Conservation (phyloP, 1,140 invertebrate genomes). For the Dinoponera quadriceps region DNA sequence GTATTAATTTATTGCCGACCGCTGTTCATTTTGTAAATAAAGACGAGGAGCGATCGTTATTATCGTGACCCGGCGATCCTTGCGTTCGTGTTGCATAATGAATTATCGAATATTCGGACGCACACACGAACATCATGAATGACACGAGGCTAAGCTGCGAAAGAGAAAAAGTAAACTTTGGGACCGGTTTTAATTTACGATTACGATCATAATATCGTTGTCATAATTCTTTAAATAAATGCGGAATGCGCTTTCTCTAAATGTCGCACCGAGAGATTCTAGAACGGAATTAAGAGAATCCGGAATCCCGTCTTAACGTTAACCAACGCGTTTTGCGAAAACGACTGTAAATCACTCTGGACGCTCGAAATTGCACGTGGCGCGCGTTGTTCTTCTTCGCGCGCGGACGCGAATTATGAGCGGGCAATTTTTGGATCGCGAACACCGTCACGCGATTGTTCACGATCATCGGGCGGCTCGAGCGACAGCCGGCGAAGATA, state of each 20-base stretch:
- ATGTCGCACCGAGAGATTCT: no score
- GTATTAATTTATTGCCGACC: constrained; percentile 24
- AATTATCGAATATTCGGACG: neutral
- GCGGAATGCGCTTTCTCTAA: no score
- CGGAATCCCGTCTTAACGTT: constrained; percentile 27
- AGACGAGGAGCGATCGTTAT: constrained; percentile 5
- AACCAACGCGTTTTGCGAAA: neutral
- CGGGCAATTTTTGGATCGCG: constrained; percentile 50
- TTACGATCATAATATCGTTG: no score
- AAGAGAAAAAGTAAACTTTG: no score
- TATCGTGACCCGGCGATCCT: constrained; percentile 31
- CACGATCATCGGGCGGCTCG: constrained; percentile 49
- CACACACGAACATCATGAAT: neutral
- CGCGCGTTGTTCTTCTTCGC: neutral
- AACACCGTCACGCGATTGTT: constrained; percentile 62
- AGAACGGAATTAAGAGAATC: neutral
- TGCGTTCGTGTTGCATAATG: constrained; percentile 10
- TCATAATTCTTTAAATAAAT: no score
- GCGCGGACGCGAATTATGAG: neutral
- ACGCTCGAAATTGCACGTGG: neutral
- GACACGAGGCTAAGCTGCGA: neutral
- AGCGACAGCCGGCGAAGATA: constrained; percentile 52
- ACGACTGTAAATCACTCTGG: constrained; percentile 7
- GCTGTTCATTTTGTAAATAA: constrained; percentile 39
- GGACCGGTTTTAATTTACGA: no score